Conservation (phyloP, 2,888 invertebrate genomes). For the Tetropium fuscum region DNA sequence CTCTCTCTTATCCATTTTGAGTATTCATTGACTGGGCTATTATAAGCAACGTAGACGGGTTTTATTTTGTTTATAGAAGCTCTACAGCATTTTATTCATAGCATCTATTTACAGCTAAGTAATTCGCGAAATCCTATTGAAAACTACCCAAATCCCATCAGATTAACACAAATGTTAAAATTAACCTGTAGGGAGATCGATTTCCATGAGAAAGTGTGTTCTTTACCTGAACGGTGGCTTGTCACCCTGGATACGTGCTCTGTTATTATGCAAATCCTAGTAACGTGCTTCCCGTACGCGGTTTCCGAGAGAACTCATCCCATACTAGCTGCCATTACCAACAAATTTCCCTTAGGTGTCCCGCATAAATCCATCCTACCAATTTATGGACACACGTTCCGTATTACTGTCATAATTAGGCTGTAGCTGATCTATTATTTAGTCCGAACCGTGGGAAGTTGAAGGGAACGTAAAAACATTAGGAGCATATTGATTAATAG, state of each 20-base stretch:
- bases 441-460: background rate
- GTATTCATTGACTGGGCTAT: too few relatives aligned
- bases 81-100: too few relatives aligned
- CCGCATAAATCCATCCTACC: constrained; percentile 31
- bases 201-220: constrained; percentile 19
- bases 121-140: constrained; percentile 7
- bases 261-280: constrained; percentile 44
- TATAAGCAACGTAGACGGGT: too few relatives aligned
- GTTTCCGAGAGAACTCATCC: constrained; percentile 39
- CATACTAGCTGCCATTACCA: constrained; percentile 31
- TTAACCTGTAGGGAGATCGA: constrained; percentile 6
- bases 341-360: constrained; percentile 37
- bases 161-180: constrained; percentile 13
- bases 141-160: constrained; percentile 6
- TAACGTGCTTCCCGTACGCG: constrained; percentile 45
- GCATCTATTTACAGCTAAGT: constrained; percentile 5
- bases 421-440: constrained; percentile 18
- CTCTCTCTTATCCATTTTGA: too few relatives aligned
- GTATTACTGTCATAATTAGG: constrained; percentile 23
- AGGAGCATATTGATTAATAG: too few relatives aligned
- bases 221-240: constrained; percentile 18
- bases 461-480: too few relatives aligned
- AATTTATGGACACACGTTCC: constrained; percentile 34
- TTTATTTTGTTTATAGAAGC: too few relatives aligned
- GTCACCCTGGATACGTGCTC: constrained; percentile 35